Conservation (phyloP, 2,888 invertebrate species). For the Stramonita haemastoma region DNA sequence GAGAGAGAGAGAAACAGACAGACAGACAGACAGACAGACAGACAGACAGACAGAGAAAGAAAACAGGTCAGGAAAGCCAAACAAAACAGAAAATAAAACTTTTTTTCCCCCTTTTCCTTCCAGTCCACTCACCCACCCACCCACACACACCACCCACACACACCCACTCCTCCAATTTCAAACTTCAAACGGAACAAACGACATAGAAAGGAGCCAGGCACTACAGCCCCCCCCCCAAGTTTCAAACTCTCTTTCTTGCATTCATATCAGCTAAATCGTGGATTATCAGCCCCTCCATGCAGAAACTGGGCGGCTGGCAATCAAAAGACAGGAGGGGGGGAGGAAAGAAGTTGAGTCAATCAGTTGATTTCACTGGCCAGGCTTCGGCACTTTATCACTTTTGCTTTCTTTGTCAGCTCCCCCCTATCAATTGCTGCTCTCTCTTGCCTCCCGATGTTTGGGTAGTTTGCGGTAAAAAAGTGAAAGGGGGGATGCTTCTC, state of each 20-base stretch:
- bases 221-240: neutral
- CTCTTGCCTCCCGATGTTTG: conserved; percentile 15
- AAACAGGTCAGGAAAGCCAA: too few relatives aligned
- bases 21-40: too few relatives aligned
- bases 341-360: conserved; percentile 7
- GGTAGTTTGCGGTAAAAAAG: conserved; percentile 39
- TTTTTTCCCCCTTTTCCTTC: neutral
- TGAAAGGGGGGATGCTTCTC: conserved; percentile 31
- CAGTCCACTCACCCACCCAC: neutral
- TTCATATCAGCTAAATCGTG: conserved; percentile 19
- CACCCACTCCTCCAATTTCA: neutral
- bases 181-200: conserved; percentile 17
- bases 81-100: too few relatives aligned
- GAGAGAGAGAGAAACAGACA: too few relatives aligned
- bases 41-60: too few relatives aligned
- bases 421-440: conserved; percentile 27
- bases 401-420: conserved; percentile 29
- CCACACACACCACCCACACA: neutral
- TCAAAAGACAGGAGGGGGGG: neutral
- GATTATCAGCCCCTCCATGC: conserved; percentile 19
- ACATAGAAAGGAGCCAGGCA: neutral
- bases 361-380: conserved; percentile 12
- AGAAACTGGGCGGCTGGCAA: conserved; percentile 19
- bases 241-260: conserved; percentile 16
- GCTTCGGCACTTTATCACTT: conserved; percentile 21